phyloP scores from a whole-genome alignment of 92 coral and sea anemone genomes.

The Micromussa lordhowensis region DNA sequence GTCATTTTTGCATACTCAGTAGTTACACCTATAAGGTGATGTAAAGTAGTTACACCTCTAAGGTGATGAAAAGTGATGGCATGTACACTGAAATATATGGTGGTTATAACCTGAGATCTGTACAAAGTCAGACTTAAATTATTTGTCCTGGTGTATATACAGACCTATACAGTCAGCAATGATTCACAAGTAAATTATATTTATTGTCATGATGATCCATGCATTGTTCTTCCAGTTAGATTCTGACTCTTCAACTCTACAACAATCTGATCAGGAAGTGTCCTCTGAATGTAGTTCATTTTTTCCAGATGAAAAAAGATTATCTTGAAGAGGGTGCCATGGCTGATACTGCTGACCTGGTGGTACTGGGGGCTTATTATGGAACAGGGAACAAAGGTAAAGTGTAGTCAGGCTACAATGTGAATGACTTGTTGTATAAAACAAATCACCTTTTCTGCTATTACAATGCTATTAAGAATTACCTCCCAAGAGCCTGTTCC shows the following conservation, averaged over 20 bases:
- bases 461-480: conserved; percentile 71
- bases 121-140: background rate
- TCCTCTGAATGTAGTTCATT: background rate
- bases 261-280: too few relatives aligned
- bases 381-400: conserved; percentile 97
- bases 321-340: conserved; percentile 97
- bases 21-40: too few relatives aligned
- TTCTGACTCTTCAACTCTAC: conserved; percentile 77
- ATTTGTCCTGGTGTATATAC: background rate
- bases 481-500: conserved; percentile 94
- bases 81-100: too few relatives aligned
- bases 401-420: background rate
- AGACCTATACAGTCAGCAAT: background rate
- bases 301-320: conserved; percentile 91
- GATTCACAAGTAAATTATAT: background rate
- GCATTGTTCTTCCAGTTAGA: conserved; percentile 44
- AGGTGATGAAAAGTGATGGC: background rate
- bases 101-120: too few relatives aligned
- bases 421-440: too few relatives aligned
- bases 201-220: conserved; percentile 24
- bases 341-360: conserved; percentile 99
- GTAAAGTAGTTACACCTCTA: too few relatives aligned
- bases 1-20: too few relatives aligned
- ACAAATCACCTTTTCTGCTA: too few relatives aligned
- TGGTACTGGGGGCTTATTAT: conserved; percentile 97